Evolutionary conservation across 2,888 invertebrate species (phyloP).

Genomic region (Cephus pygmeus): DNA sequence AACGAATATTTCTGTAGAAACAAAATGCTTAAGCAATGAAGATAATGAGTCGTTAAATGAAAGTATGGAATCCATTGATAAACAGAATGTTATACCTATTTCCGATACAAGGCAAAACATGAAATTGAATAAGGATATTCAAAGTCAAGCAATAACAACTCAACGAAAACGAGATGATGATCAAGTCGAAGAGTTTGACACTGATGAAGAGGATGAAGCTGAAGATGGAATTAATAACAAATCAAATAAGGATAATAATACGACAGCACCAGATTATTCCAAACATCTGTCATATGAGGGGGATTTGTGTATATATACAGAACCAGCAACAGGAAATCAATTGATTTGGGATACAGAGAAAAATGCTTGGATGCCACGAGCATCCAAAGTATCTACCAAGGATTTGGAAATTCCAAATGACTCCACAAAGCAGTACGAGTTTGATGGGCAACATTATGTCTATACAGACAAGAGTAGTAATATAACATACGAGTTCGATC

Average conservation of each 20-base stretch:
- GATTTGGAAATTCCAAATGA: slow-evolving; percentile 28
- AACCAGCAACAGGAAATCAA: slow-evolving; percentile 76
- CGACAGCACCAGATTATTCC: slow-evolving; percentile 45
- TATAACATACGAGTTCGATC: slow-evolving; percentile 71
- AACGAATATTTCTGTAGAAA: not conserved
- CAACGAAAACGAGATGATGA: not conserved
- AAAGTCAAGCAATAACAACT: not conserved
- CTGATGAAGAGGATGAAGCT: slow-evolving; percentile 41
- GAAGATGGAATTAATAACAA: slow-evolving; percentile 18
- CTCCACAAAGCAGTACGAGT: slow-evolving; percentile 51
- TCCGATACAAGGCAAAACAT: not conserved
- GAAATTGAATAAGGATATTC: not conserved
- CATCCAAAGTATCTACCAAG: slow-evolving; percentile 10
- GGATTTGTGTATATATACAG: slow-evolving; percentile 79
- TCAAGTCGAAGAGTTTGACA: slow-evolving; percentile 44
- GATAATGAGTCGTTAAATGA: not conserved
- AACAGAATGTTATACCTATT: not conserved
- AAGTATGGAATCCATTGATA: not conserved
- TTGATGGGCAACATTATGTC: slow-evolving; percentile 63
- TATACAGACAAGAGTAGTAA: slow-evolving; percentile 54
- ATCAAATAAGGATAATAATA: slow-evolving; percentile 3
- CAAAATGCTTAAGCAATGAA: not conserved
- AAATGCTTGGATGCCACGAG: slow-evolving; percentile 53
- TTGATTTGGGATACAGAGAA: slow-evolving; percentile 73
- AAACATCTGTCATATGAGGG: slow-evolving; percentile 78